Conservation (phyloP, 2,797 vertebrate genomes). For the Gallinago stenura region DNA sequence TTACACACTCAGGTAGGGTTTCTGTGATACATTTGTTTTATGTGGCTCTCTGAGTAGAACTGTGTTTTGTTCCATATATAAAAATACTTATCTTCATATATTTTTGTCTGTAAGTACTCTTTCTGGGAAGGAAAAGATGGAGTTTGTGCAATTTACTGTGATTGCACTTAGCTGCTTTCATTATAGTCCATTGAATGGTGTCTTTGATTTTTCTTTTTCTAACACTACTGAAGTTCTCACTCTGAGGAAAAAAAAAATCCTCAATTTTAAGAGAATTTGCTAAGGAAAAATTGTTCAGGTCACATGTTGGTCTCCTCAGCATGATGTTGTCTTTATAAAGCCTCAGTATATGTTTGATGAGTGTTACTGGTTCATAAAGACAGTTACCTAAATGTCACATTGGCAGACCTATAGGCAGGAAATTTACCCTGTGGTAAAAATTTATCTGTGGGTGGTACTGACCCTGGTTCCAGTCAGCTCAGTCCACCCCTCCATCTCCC, state of each 20-base stretch:
- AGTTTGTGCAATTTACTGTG: conserved; percentile 18
- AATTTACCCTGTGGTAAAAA: neutral
- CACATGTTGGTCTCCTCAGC: neutral
- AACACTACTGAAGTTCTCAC: neutral
- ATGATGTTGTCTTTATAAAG: neutral
- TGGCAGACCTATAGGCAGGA: neutral
- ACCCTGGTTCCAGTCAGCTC: neutral
- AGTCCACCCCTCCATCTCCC: neutral
- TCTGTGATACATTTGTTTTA: neutral
- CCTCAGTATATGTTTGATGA: neutral
- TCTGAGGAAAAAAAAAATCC: neutral
- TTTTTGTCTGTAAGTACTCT: conserved; percentile 3
- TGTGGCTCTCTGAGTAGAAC: neutral
- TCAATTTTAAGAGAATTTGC: neutral
- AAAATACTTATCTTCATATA: neutral
- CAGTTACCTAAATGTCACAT: neutral
- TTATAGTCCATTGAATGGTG: neutral
- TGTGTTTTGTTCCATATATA: neutral
- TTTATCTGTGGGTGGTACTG: neutral
- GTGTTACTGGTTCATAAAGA: neutral
- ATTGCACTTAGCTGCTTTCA: conserved; percentile 37
- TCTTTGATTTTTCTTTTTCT: conserved; percentile 21
- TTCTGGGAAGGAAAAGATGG: neutral
- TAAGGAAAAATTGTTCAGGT: neutral
- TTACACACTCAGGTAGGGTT: neutral